Evolutionary conservation across 2,888 invertebrate species (phyloP).

Genomic region (Lucinisca nassula): DNA sequence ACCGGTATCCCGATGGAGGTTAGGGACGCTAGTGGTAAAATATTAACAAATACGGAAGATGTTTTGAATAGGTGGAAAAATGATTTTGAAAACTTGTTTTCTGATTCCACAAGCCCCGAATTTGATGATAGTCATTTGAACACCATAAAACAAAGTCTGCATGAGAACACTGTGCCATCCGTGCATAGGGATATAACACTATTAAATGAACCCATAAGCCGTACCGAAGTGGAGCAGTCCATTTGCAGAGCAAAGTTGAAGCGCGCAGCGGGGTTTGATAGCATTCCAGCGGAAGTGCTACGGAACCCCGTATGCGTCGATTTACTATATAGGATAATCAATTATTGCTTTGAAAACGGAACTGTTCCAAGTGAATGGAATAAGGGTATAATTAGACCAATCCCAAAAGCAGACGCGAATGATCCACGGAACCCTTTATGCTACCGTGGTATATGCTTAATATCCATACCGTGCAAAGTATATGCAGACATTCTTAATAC

Average conservation of each 20-base stretch:
- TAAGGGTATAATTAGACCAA: not conserved
- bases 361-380: not conserved
- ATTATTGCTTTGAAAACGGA: not conserved
- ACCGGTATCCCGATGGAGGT: constrained; percentile 32
- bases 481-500: too few relatives aligned
- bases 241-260: constrained; percentile 8
- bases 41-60: not conserved
- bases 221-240: constrained; percentile 2
- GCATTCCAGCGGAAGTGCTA: constrained; percentile 20
- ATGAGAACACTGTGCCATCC: not conserved
- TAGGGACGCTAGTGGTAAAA: not conserved
- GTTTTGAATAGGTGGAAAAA: not conserved
- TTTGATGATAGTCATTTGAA: not conserved
- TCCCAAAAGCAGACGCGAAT: not conserved
- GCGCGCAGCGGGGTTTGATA: constrained; percentile 29
- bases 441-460: too few relatives aligned
- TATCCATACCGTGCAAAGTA: too few relatives aligned
- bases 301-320: not conserved
- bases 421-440: too few relatives aligned
- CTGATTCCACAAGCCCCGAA: not conserved
- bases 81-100: not conserved
- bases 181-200: not conserved
- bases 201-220: constrained; percentile 7
- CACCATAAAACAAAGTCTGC: not conserved
- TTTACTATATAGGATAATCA: not conserved